A percentile compares a stretch with the other conserved stretches of the same genome.
These are phyloP conservation scores for Cosmia trapezina DNA, from an alignment of 2,888 invertebrate genomes.

Conservation along the genomic window DNA sequence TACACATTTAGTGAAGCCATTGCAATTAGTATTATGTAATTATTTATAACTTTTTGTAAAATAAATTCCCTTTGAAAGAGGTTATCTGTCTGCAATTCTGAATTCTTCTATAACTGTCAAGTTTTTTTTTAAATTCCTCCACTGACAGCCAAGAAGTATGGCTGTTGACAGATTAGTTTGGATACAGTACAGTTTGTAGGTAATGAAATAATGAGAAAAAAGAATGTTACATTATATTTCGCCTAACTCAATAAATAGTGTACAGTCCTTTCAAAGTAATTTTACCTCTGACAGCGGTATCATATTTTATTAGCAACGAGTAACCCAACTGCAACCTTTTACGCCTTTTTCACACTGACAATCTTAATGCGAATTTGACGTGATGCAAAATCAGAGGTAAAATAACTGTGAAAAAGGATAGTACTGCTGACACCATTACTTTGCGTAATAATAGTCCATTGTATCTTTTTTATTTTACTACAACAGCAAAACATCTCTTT, in stretches of 20 bases:
- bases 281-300: background rate
- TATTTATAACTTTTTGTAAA: constrained; percentile 57
- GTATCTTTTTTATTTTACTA: too few species aligned
- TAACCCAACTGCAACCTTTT: background rate
- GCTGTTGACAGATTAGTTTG: constrained; percentile 16
- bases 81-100: constrained; percentile 72
- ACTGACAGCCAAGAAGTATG: constrained; percentile 19
- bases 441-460: too few species aligned
- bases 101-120: constrained; percentile 62
- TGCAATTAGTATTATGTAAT: constrained; percentile 61
- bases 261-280: background rate
- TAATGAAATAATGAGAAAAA: background rate
- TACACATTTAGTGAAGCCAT: constrained; percentile 90
- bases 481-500: too few species aligned
- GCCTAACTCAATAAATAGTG: background rate
- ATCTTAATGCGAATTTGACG: too few species aligned
- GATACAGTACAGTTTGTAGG: constrained; percentile 13
- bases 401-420: too few species aligned
- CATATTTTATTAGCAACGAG: background rate
- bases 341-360: too few species aligned
- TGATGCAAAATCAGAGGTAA: too few species aligned
- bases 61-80: constrained; percentile 67
- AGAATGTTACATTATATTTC: background rate
- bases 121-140: constrained; percentile 35
- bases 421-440: too few species aligned